Percentiles rank a stretch among this genome's conserved stretches.
phyloP scores from a whole-genome alignment of 1,140 invertebrate species.

The Probaryconus sp. region DNA sequence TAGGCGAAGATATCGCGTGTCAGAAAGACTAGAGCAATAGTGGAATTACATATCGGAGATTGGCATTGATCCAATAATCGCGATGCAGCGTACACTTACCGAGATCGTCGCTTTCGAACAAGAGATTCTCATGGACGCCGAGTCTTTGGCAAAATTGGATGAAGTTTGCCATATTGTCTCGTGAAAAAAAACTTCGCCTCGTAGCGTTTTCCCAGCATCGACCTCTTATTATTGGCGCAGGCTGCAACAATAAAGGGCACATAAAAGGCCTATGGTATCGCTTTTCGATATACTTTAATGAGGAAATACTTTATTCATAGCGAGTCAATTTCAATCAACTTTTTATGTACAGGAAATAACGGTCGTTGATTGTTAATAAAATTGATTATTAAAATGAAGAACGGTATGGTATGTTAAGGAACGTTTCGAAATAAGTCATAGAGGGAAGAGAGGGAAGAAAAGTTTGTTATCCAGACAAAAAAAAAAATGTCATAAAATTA shows the following conservation, averaged over 20 bases:
- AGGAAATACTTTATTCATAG: no score
- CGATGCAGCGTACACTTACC: slow-evolving; percentile 78
- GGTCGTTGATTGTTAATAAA: no score
- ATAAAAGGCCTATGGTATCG: no score
- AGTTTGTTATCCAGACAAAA: no score
- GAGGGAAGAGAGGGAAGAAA: no score
- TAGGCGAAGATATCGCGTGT: slow-evolving; percentile 26
- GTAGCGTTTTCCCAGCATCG: slow-evolving; percentile 90
- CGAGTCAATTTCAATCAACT: no score
- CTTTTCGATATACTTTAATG: no score
- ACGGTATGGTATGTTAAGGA: no score
- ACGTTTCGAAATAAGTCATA: no score
- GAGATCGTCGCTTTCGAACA: slow-evolving; percentile 96
- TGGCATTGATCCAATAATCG: slow-evolving; percentile 46
- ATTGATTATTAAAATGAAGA: no score
- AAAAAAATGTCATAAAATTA: no score
- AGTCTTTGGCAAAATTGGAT: slow-evolving; percentile 92
- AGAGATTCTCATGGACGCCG: slow-evolving; percentile 91
- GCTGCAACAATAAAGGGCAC: slow-evolving; percentile 74
- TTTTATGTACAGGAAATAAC: no score
- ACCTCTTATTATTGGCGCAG: slow-evolving; percentile 82
- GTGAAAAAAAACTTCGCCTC: slow-evolving; percentile 90
- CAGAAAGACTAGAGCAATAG: slow-evolving; percentile 2
- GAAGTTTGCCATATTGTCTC: slow-evolving; percentile 96
- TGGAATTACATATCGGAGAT: slow-evolving; percentile 24